Conservation (phyloP, 37 sponge, comb jelly and placozoan species). For the Beroe ovata region DNA sequence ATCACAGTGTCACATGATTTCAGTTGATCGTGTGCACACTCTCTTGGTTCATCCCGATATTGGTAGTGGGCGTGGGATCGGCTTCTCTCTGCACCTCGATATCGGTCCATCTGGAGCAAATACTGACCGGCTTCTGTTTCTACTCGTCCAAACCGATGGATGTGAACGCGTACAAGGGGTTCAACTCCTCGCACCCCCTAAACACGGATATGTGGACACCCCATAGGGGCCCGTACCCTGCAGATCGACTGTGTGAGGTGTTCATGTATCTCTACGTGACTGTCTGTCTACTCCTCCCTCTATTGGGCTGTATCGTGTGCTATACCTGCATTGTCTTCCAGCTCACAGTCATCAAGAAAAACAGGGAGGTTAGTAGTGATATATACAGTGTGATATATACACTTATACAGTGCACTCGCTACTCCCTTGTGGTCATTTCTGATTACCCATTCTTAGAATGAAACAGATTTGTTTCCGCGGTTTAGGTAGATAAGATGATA, state of each 20-base stretch:
- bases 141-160: not conserved
- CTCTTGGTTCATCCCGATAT: constrained; percentile 26
- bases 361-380: constrained; percentile 10
- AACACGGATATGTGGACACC: not conserved
- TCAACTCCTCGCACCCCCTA: not conserved
- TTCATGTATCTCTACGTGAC: constrained; percentile 21
- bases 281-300: constrained; percentile 1
- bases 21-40: constrained; percentile 17
- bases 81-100: constrained; percentile 28
- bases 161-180: not conserved
- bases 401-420: too few relatives aligned
- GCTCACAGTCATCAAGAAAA: constrained; percentile 58
- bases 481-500: not conserved
- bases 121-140: not conserved
- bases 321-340: constrained; percentile 16
- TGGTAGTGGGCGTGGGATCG: constrained; percentile 16
- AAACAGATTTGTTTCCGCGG: too few relatives aligned
- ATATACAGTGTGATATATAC: not conserved
- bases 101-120: not conserved
- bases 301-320: constrained; percentile 26
- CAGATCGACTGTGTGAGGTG: not conserved
- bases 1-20: too few relatives aligned
- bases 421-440: too few relatives aligned
- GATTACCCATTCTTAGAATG: too few relatives aligned
- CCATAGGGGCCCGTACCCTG: not conserved